Evolutionary conservation across 2,797 vertebrate genomes (phyloP).

Genomic region (Platalea minor): DNA sequence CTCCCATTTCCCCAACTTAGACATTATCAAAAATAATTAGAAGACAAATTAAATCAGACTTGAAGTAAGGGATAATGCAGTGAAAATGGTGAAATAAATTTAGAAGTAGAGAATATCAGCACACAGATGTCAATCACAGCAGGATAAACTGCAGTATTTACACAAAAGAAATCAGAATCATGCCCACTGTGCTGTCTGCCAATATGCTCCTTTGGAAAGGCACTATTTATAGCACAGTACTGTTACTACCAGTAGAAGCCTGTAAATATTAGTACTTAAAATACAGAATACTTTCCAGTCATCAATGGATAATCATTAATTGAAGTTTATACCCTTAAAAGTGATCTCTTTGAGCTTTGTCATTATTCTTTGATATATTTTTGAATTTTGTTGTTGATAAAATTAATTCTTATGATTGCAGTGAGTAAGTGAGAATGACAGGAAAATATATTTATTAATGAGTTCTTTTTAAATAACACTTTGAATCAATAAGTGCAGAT

Average conservation of each 20-base stretch:
- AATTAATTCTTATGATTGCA: neutral
- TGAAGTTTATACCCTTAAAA: neutral
- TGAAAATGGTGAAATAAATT: neutral
- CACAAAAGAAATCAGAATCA: neutral
- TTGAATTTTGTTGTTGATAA: neutral
- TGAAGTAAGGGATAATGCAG: neutral
- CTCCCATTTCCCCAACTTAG: neutral
- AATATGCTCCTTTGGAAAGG: neutral
- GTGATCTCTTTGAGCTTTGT: neutral
- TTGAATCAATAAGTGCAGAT: neutral
- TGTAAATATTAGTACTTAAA: neutral
- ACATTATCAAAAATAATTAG: neutral
- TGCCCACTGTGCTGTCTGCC: neutral
- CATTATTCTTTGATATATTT: neutral
- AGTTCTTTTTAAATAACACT: neutral
- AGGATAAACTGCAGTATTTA: neutral
- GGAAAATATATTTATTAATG: neutral
- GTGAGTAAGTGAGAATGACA: neutral
- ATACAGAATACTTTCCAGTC: neutral
- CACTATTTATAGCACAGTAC: neutral
- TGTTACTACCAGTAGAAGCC: neutral
- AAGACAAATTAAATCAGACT: neutral
- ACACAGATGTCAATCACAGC: neutral
- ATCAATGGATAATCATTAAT: neutral
- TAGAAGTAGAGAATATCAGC: neutral